A percentile compares a stretch with the other conserved stretches of the same genome.
Evolutionary conservation across 2,797 vertebrate species (phyloP).

Genomic region (Cyprinodon diabolis): DNA sequence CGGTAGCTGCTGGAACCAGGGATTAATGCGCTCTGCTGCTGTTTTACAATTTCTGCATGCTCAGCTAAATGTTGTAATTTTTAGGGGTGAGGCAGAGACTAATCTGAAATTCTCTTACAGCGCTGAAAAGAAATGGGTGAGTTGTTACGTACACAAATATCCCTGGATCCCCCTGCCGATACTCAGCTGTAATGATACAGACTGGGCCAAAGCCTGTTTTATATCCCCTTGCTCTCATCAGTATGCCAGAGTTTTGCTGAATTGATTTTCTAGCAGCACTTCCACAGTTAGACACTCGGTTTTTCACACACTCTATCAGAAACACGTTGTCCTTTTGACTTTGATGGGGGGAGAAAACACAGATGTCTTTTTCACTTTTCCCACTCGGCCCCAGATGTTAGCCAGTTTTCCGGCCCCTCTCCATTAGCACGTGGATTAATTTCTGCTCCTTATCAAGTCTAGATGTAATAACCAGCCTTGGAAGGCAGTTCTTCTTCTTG

Average conservation of each 20-base stretch:
- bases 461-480: conserved; percentile 64
- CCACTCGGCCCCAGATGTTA: conserved; percentile 50
- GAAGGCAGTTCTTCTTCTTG: conserved; percentile 52
- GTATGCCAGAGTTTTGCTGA: conserved; percentile 44
- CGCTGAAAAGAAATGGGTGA: conserved; percentile 47
- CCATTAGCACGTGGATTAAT: conserved; percentile 72
- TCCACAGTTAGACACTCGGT: conserved; percentile 35
- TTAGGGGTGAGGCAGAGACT: conserved; percentile 45
- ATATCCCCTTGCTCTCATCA: conserved; percentile 53
- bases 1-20: conserved; percentile 19
- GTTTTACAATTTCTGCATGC: conserved; percentile 27
- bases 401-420: conserved; percentile 51
- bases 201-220: conserved; percentile 35
- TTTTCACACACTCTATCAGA: conserved; percentile 30
- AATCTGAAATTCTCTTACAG: conserved; percentile 52
- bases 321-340: conserved; percentile 40
- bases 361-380: conserved; percentile 49
- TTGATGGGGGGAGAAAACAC: conserved; percentile 21
- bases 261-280: conserved; percentile 57
- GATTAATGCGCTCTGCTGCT: conserved; percentile 36
- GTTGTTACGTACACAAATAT: conserved; percentile 56
- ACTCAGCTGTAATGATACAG: conserved; percentile 61
- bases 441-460: conserved; percentile 71
- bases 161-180: conserved; percentile 66
- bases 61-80: conserved; percentile 45